Conservation (phyloP, 2,797 vertebrate species). For the Todus mexicanus region DNA sequence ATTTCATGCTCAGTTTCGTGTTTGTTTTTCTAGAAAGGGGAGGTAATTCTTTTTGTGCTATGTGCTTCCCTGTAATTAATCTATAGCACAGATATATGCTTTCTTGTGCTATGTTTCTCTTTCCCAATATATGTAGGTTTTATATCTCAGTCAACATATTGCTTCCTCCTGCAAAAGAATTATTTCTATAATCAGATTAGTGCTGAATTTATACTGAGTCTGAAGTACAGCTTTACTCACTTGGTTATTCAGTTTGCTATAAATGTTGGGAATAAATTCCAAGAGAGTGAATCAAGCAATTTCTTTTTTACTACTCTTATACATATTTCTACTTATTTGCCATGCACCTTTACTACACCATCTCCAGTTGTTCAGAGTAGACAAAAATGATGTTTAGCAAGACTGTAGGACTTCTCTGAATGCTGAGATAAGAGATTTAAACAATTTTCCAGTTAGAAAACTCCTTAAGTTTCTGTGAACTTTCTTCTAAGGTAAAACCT, state of each 20-base stretch:
- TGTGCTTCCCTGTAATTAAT: slow-evolving; percentile 10
- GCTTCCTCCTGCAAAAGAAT: slow-evolving; percentile 61
- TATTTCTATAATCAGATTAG: slow-evolving; percentile 70
- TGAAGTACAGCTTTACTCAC: slow-evolving; percentile 59
- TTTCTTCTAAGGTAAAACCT: not conserved
- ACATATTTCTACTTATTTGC: slow-evolving; percentile 50
- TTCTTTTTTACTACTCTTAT: slow-evolving; percentile 37
- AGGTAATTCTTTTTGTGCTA: not conserved
- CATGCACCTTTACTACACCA: not conserved
- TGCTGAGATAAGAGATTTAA: not conserved
- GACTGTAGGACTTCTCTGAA: not conserved
- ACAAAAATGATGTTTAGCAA: not conserved
- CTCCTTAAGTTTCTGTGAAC: not conserved
- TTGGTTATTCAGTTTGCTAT: slow-evolving; percentile 65
- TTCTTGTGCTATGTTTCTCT: not conserved
- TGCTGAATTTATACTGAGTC: slow-evolving; percentile 57
- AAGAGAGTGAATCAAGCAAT: slow-evolving; percentile 30
- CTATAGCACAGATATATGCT: not conserved
- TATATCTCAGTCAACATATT: slow-evolving; percentile 51
- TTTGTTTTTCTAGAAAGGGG: not conserved
- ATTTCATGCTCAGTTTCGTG: not conserved
- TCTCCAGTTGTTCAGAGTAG: not conserved
- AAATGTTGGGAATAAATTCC: slow-evolving; percentile 65
- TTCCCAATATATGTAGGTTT: slow-evolving; percentile 34
- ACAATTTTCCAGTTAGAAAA: not conserved